These are phyloP conservation scores for Subanguina moxae DNA, from an alignment of 1,140 invertebrate species.

Conservation along the genomic window DNA sequence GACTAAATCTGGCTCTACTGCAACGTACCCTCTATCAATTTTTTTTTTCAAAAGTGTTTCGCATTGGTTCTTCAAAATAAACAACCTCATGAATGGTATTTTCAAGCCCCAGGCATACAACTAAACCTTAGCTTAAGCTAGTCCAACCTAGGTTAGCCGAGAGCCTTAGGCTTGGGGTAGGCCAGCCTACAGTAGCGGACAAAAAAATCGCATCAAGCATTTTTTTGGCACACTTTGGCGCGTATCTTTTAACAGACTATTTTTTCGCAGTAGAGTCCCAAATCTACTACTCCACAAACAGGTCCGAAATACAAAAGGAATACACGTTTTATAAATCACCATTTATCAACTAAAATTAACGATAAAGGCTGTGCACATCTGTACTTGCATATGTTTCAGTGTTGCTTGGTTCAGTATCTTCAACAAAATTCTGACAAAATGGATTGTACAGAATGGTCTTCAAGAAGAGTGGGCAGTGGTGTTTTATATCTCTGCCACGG, in stretches of 20 bases:
- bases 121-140: too few relatives aligned
- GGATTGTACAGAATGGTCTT: slow-evolving; percentile 54
- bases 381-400: slow-evolving; percentile 28
- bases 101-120: too few relatives aligned
- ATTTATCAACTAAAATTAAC: not conserved
- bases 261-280: too few relatives aligned
- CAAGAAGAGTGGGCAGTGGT: slow-evolving; percentile 55
- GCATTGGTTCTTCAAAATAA: not conserved
- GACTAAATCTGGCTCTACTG: not conserved
- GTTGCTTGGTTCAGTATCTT: slow-evolving; percentile 58
- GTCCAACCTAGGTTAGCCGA: slow-evolving; percentile 99
- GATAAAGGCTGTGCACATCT: too few relatives aligned
- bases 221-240: too few relatives aligned
- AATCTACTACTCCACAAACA: too few relatives aligned
- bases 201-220: too few relatives aligned
- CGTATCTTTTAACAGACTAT: too few relatives aligned
- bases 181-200: too few relatives aligned
- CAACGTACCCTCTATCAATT: slow-evolving; percentile 1
- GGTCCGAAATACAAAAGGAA: not conserved
- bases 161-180: too few relatives aligned
- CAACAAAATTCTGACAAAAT: slow-evolving; percentile 57
- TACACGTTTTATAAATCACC: slow-evolving; percentile 26
- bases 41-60: too few relatives aligned
- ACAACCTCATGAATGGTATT: too few relatives aligned
- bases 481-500: slow-evolving; percentile 53